These are phyloP conservation scores for Heliornis fulica DNA, from an alignment of 2,113 vertebrate genomes.

Conservation along the genomic window DNA sequence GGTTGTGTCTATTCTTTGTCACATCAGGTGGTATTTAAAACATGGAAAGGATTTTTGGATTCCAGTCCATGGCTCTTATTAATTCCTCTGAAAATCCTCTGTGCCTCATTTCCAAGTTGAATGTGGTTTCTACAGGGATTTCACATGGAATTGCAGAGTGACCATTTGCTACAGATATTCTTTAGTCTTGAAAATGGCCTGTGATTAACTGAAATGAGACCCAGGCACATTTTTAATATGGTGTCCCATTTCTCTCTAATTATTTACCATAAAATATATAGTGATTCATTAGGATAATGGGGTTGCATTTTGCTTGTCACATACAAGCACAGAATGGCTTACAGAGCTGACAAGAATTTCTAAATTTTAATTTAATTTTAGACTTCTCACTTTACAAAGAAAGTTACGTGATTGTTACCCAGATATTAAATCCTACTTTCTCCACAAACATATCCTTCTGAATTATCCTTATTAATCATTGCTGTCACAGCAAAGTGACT, in stretches of 20 bases:
- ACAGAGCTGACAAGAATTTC: background rate
- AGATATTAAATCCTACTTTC: background rate
- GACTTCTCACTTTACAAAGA: background rate
- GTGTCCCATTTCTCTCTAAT: background rate
- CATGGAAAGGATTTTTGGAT: background rate
- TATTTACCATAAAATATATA: background rate
- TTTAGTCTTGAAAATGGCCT: background rate
- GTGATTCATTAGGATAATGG: background rate
- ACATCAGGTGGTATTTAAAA: background rate
- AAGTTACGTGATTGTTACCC: background rate
- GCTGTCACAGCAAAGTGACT: background rate
- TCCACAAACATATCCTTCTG: background rate
- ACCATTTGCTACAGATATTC: background rate
- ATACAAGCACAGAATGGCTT: background rate
- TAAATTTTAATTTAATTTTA: background rate
- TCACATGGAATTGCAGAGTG: background rate
- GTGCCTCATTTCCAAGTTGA: background rate
- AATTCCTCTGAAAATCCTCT: background rate
- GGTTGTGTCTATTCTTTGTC: background rate
- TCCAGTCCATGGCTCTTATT: background rate
- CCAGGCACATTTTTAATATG: background rate
- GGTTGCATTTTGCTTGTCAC: background rate
- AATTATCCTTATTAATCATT: slow-evolving; percentile 28
- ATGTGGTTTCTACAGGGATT: background rate
- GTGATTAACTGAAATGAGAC: background rate